Percentiles rank a stretch among this genome's conserved stretches.
Evolutionary conservation across 2,888 invertebrate genomes (phyloP).

Genomic region (Ptilodon capucinus): DNA sequence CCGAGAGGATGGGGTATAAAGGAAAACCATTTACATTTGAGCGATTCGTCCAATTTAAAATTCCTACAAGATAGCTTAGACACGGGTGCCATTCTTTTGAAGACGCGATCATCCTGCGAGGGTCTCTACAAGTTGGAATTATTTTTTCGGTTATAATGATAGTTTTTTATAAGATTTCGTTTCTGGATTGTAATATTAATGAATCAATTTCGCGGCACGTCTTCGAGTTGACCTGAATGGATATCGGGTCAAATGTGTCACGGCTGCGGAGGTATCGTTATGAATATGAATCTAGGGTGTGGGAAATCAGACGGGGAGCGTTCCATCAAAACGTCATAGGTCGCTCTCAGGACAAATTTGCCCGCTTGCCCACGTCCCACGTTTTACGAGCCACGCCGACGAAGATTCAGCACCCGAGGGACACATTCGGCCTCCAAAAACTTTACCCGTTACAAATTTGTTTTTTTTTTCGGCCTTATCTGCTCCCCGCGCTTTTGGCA

Average conservation of each 20-base stretch:
- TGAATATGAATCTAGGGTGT: slow-evolving; percentile 79
- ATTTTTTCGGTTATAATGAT: slow-evolving; percentile 56
- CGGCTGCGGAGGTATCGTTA: slow-evolving; percentile 68
- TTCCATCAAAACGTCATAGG: slow-evolving; percentile 83
- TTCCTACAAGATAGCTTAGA: slow-evolving; percentile 83
- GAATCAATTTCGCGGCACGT: slow-evolving; percentile 41
- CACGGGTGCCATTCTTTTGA: slow-evolving; percentile 82
- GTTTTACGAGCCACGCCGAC: slow-evolving; percentile 81
- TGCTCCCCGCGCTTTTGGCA: slow-evolving; percentile 80
- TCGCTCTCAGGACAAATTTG: slow-evolving; percentile 81
- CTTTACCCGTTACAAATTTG: slow-evolving; percentile 83
- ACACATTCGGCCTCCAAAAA: slow-evolving; percentile 82
- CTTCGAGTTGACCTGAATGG: slow-evolving; percentile 49
- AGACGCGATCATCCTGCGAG: slow-evolving; percentile 72
- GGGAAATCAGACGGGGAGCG: slow-evolving; percentile 75
- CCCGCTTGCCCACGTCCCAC: slow-evolving; percentile 81
- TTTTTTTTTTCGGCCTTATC: slow-evolving; percentile 82
- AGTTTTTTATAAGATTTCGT: slow-evolving; percentile 36
- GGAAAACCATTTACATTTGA: slow-evolving; percentile 84
- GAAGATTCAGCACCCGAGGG: slow-evolving; percentile 82
- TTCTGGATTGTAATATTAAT: slow-evolving; percentile 38
- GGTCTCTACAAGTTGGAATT: slow-evolving; percentile 45
- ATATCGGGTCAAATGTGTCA: slow-evolving; percentile 60
- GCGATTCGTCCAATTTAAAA: slow-evolving; percentile 84
- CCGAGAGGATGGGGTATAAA: slow-evolving; percentile 82